Evolutionary conservation across 2,797 vertebrate species (phyloP).

Genomic region (Amblyraja radiata): DNA sequence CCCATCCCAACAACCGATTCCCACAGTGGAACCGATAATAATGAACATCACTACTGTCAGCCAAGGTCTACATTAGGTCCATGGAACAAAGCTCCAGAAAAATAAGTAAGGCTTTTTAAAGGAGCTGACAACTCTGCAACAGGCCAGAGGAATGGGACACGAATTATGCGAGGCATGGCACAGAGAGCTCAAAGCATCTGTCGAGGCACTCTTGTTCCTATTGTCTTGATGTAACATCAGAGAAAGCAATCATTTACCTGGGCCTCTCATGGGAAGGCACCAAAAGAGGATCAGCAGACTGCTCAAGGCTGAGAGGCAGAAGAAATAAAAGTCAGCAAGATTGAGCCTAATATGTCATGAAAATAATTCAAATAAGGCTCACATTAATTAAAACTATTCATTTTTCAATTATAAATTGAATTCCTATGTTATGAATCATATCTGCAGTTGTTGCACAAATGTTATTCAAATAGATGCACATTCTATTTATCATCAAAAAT

Average conservation of each 20-base stretch:
- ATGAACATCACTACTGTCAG: no score
- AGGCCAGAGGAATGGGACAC: not conserved
- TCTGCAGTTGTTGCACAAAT: not conserved
- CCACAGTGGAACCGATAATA: no score
- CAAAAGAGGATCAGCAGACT: not conserved
- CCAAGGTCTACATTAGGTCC: not conserved
- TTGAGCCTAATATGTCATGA: no score
- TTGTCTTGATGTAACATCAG: not conserved
- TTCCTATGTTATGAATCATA: not conserved
- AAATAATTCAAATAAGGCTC: no score
- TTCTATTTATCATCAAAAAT: not conserved
- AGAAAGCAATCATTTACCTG: not conserved
- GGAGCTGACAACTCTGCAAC: not conserved
- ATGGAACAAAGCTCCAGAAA: not conserved
- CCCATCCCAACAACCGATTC: no score
- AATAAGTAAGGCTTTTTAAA: not conserved
- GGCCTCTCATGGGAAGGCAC: not conserved
- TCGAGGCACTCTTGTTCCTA: not conserved
- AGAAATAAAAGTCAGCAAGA: not conserved
- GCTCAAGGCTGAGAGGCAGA: not conserved
- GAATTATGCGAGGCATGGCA: not conserved
- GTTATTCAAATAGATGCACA: not conserved
- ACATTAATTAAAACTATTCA: not conserved
- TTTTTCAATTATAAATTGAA: not conserved
- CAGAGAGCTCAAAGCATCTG: not conserved